Evolutionary conservation across 2,113 vertebrate species (phyloP), one percentile per base, ranked within the genome.

Genomic region (Eudyptes chrysolophus): DNA sequence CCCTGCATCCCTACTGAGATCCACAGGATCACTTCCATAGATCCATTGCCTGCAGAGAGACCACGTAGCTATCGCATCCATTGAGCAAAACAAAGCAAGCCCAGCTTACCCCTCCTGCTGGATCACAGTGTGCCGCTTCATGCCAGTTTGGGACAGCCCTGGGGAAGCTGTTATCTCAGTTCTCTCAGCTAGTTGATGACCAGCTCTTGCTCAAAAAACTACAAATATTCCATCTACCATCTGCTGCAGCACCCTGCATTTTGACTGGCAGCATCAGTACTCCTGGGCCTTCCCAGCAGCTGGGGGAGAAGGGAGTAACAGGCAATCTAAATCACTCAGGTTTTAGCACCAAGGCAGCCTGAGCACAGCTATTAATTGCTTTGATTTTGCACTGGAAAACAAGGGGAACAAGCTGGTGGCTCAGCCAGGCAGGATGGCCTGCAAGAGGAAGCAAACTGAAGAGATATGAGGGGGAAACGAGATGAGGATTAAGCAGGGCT

Each of bases 81-180:
- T 21, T 0, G 0, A 20, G 19, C 0, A 2, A 68, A 88, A 54
- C 9, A 36, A 71, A 18, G 7, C 32, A 60, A 89, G n/a, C 7
- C 32, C 42, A 64, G 30, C 9, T 76, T 9, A 49, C 3, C 15
- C 20, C 20, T 65, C 15, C 26, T 57, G 46, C 71, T 62, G 22
- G 15, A 24, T 40, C 61, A 78, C 65, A 75, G 13, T 3, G 10
- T 49, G 46, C 51, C 54, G 51, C 38, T 70, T 57, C 55, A 6
- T 10, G 9, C 24, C 21, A 49, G 10, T 22, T 58, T 30, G 42
- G 61, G 34, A 61, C 61, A 75, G 27, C 19, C 13, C 19, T 58
- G 3, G 25, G 52, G 30, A 89, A 69, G 13, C 21, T 46, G 7
- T 30, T 61, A 18, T 7, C 9, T 5, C 32, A 60, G 7, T 30